A percentile compares a stretch with the other conserved stretches of the same genome.
Conservation (phyloP, 1,140 invertebrate species). For the Drosophila arawakana region DNA sequence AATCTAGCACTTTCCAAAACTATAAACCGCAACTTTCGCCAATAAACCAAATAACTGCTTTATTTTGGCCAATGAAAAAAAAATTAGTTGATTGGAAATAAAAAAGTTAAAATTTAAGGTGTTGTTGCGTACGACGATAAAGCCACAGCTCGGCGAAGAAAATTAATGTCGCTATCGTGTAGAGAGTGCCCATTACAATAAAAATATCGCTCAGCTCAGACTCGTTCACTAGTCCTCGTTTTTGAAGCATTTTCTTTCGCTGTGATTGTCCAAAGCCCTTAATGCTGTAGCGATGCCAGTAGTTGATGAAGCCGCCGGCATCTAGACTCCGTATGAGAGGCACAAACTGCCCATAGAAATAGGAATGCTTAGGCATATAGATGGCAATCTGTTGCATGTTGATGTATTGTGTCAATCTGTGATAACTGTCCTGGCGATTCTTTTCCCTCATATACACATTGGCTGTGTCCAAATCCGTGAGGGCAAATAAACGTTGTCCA, state of each 20-base stretch:
- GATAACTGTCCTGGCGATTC: conserved; percentile 10
- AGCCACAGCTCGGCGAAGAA: conserved; percentile 36
- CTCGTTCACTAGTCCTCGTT: conserved; percentile 20
- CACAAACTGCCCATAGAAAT: conserved; percentile 46
- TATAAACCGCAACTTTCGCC: background rate
- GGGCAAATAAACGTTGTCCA: conserved; percentile 45
- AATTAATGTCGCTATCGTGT: conserved; percentile 32
- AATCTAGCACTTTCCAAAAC: background rate
- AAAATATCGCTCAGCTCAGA: conserved; percentile 49
- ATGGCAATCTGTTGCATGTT: conserved; percentile 63
- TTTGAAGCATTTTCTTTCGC: background rate
- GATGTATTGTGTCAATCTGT: conserved; percentile 50
- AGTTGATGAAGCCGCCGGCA: conserved; percentile 46
- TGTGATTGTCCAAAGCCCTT: background rate
- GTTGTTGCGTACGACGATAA: background rate
- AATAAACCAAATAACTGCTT: background rate
- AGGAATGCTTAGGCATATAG: conserved; percentile 73
- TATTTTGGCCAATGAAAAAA: background rate
- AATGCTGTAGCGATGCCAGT: conserved; percentile 54
- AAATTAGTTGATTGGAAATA: background rate
- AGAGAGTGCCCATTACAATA: conserved; percentile 42
- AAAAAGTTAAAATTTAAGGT: background rate
- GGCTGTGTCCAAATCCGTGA: conserved; percentile 48
- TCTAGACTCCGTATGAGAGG: conserved; percentile 41
- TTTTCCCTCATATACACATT: conserved; percentile 29